Base-by-base conservation (phyloP, 64 coral and sea anemone genomes). In the Actinia tenebrosa region DNA sequence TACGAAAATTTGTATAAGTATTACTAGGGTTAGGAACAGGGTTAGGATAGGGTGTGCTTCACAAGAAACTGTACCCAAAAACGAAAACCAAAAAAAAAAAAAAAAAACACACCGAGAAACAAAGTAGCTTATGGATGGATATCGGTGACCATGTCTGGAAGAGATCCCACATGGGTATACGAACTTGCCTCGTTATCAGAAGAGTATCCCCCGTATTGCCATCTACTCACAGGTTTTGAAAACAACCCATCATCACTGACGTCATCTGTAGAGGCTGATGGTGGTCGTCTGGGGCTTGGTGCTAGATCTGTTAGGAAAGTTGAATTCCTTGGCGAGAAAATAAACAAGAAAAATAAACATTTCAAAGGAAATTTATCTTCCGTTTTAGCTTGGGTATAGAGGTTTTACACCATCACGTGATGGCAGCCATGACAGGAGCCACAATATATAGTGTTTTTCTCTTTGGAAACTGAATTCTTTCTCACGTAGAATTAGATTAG, bases 111-210 rank as follows among this genome's bases (percentile, higher is more conserved):
- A 2, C 56, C 13, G 47, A 61, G 4, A 50, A 4, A 50, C 47
- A 50, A 50, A 50, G 47, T 50, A 50, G 3, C 3, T 8, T 50
- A 50, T 69, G 7, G 64, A 25, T 69, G 4, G 64, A 75, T 75
- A 14, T 75, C 26, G 69, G 3, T 58, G 10, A 58, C 15, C 25
- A 11, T 75, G 25, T 42, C 69, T 75, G 23, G 23, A 42, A 43
- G 69, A 42, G n/a, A 75, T 75, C 26, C 69, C 69, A 30, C 26
- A 75, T 30, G 69, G n/a, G 1, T 75, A 30, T 9, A 75, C 69
- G 3, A 59, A 85, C 83, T 85, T 54, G 53, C 83, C 52, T 85
- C 83, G 42, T 85, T 85, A 60, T 85, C 83, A 61, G 83, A 64
- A 22, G 83, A 61, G 30, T 37, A 61, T 58, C 53, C 83, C 22